Evolutionary conservation across 2,113 vertebrate genomes (phyloP).

Genomic region (Elephas maximus): DNA sequence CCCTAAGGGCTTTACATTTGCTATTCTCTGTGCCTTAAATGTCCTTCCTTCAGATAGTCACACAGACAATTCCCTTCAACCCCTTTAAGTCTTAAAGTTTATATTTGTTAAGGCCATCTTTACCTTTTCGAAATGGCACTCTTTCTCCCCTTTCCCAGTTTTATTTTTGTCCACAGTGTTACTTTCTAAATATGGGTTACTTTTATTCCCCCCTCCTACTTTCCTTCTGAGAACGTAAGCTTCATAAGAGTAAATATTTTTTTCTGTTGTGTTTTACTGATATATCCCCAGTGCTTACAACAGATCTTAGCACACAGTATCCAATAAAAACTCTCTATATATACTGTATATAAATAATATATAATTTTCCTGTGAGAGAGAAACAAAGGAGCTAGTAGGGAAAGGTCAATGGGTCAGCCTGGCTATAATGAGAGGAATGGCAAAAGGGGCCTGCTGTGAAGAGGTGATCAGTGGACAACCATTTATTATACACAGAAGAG

Average conservation of each 20-base stretch:
- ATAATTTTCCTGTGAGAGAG: constrained; percentile 7
- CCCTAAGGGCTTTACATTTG: background rate
- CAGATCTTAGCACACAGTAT: background rate
- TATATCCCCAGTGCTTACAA: background rate
- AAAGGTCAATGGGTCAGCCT: background rate
- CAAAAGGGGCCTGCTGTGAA: background rate
- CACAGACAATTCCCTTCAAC: background rate
- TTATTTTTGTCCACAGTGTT: constrained; percentile 41
- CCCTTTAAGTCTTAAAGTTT: constrained; percentile 1
- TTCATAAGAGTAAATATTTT: background rate
- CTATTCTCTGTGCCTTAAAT: background rate
- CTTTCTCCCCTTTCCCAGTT: background rate
- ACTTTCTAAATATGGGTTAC: background rate
- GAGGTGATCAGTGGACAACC: background rate
- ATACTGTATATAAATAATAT: background rate
- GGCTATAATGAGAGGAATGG: background rate
- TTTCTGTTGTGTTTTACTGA: constrained; percentile 14
- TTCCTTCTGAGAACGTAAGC: background rate
- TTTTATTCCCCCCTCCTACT: background rate
- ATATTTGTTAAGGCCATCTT: background rate
- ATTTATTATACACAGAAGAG: background rate
- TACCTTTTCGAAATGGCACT: background rate
- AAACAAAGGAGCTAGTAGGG: background rate
- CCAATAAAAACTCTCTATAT: background rate
- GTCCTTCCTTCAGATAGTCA: background rate